Base-by-base conservation (phyloP, 2,888 invertebrate species). In the Cheilosia vulpina region DNA sequence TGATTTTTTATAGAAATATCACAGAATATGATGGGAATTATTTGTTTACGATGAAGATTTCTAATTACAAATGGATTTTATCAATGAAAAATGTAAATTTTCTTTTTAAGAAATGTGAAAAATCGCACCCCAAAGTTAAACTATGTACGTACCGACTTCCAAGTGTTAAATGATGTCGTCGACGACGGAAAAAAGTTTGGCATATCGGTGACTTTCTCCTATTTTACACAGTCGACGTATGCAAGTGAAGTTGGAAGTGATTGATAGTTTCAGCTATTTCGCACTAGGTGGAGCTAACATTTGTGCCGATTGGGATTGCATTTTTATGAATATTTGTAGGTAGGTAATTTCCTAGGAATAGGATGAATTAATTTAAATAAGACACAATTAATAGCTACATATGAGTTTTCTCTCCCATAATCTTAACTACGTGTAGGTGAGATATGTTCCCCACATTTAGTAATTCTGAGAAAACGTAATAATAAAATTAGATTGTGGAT, bases 101-200 rank as follows among this genome's bases (percentile, higher is more conserved):
- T 75, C 58, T 75, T 80, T 63, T 65, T 24, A 15, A 41, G 6
- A 84, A 81, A 72, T 81, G 62, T 81, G 81, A 43, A 72, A 77
- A 81, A 62, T 85, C 66, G 76, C 77, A 85, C 62, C 63, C 27
- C 65, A 79, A 85, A 68, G 71, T 63, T 87, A 87, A 85, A 81
- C 80, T 87, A 87, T 69, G 87, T 88, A 89, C 89, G 88, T 89
- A 89, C 89, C 89, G 89, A 89, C 88, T 89, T 89, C 89, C 89
- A 89, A 89, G 88, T 88, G 84, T 88, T 88, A 89, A 88, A 87
- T 89, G 88, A 87, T 88, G 87, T 87, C 83, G 87, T 85, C 81
- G 83, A 79, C 81, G 76, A 47, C 58, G 62, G 72, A 81, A 79
- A 79, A 87, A 87, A 85, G 81, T 87, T 87, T 77, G 83, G 77